Conservation (phyloP, 2,888 invertebrate species). For the Acanthosepion lycidas region DNA sequence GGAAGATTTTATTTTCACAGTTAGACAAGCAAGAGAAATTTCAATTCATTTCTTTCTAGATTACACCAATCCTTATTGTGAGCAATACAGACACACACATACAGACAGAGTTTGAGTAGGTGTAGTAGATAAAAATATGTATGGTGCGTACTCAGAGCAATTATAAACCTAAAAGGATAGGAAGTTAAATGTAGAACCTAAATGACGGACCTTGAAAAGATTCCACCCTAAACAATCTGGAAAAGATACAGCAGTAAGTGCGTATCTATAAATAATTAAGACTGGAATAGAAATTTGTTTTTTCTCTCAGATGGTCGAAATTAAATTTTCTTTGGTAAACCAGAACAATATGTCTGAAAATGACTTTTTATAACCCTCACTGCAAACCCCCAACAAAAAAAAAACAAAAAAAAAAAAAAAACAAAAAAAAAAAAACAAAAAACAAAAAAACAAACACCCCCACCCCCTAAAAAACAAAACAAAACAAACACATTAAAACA, state of each 20-base stretch:
- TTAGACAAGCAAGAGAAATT: too few species aligned
- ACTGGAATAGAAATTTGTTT: not conserved
- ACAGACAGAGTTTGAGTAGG: not conserved
- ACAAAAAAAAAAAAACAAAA: accelerated
- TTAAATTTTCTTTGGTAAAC: not conserved
- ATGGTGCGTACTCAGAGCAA: not conserved
- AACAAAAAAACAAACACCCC: too few species aligned
- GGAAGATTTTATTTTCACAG: too few species aligned
- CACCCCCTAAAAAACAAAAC: too few species aligned
- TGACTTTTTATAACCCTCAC: too few species aligned
- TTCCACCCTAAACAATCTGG: not conserved
- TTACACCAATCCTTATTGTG: not conserved
- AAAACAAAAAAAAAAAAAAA: too few species aligned
- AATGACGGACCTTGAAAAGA: not conserved
- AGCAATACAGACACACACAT: too few species aligned
- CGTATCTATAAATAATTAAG: not conserved
- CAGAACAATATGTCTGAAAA: not conserved
- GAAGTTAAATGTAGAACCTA: not conserved
- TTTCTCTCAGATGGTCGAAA: not conserved
- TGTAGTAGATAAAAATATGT: not conserved
- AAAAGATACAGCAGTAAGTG: not conserved
- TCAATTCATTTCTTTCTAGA: not conserved
- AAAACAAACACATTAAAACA: too few species aligned
- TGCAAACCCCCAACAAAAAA: accelerated
- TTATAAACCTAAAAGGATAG: not conserved